Evolutionary conservation across 1,140 invertebrate genomes (phyloP).

Genomic region (Drosophila ironensis): DNA sequence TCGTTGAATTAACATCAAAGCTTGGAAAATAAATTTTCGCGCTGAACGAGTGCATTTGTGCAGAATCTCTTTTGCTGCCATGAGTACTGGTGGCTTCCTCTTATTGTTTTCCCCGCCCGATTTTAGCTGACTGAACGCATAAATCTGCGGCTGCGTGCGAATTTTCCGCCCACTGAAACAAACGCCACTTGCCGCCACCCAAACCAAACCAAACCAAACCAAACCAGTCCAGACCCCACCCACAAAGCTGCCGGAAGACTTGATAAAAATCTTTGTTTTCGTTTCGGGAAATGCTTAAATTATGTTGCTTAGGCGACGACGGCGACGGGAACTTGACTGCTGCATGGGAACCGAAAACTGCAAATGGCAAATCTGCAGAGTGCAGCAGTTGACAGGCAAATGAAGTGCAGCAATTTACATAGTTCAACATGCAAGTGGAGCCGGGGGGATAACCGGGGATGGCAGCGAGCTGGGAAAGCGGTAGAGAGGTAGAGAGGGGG

Average conservation of each 20-base stretch:
- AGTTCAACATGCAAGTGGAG: conserved; percentile 29
- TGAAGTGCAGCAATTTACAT: conserved; percentile 51
- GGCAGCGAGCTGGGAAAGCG: not conserved
- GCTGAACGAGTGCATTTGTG: not conserved
- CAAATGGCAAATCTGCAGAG: conserved; percentile 11
- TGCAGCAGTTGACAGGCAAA: conserved; percentile 24
- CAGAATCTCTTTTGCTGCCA: not conserved
- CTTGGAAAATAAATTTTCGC: not conserved
- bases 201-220: not conserved
- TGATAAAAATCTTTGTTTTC: conserved; percentile 59
- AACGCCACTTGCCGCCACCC: not conserved
- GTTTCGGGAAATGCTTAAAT: conserved; percentile 53
- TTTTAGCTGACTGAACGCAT: conserved; percentile 42
- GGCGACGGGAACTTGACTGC: no score
- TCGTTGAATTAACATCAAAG: no score
- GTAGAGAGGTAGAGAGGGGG: not conserved
- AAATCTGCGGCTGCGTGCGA: conserved; percentile 53
- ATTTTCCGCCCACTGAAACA: conserved; percentile 46
- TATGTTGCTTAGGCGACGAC: conserved; percentile 35
- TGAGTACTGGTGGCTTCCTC: not conserved
- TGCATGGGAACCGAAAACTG: conserved; percentile 17
- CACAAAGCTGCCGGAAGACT: conserved; percentile 31
- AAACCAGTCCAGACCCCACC: not conserved
- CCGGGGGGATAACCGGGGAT: not conserved
- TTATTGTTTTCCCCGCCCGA: conserved; percentile 24